phyloP scores from a whole-genome alignment of 2,797 vertebrate genomes.

The Danio choprae region DNA sequence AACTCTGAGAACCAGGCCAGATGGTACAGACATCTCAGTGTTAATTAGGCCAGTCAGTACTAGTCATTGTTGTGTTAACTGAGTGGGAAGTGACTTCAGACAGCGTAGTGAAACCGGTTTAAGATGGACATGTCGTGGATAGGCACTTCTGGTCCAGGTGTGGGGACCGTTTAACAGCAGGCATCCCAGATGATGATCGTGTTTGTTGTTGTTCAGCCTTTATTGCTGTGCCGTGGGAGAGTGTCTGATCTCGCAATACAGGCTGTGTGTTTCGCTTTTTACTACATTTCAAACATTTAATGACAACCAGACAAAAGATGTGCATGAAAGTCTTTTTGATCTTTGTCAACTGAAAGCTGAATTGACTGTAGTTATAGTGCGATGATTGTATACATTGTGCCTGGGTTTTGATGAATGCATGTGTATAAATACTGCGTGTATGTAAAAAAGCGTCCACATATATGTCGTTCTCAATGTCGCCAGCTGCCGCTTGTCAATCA shows the following conservation, averaged over 20 bases:
- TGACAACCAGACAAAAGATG: constrained; percentile 6
- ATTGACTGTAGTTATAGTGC: background rate
- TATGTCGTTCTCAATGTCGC: constrained; percentile 36
- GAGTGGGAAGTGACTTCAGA: constrained; percentile 62
- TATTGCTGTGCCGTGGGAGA: constrained; percentile 56
- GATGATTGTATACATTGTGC: background rate
- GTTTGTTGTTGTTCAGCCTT: constrained; percentile 63
- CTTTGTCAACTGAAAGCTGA: background rate
- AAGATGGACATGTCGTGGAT: constrained; percentile 45
- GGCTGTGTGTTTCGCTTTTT: background rate
- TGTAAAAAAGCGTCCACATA: constrained; percentile 35
- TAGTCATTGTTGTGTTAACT: constrained; percentile 67
- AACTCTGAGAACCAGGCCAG: constrained; percentile 65
- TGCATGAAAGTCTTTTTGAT: background rate
- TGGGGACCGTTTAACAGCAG: constrained; percentile 67
- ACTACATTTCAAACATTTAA: constrained; percentile 12
- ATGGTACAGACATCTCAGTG: constrained; percentile 68
- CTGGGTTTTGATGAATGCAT: background rate
- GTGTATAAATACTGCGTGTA: constrained; percentile 42
- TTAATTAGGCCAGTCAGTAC: constrained; percentile 73
- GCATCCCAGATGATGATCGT: constrained; percentile 67
- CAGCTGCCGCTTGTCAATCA: constrained; percentile 75
- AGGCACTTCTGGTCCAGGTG: constrained; percentile 64
- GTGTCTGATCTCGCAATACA: constrained; percentile 58
- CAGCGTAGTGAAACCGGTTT: constrained; percentile 47